A percentile compares a stretch with the other conserved stretches of the same genome.
These are phyloP conservation scores for Varanus salvator DNA, from an alignment of 2,113 vertebrate species.

Conservation along the genomic window DNA sequence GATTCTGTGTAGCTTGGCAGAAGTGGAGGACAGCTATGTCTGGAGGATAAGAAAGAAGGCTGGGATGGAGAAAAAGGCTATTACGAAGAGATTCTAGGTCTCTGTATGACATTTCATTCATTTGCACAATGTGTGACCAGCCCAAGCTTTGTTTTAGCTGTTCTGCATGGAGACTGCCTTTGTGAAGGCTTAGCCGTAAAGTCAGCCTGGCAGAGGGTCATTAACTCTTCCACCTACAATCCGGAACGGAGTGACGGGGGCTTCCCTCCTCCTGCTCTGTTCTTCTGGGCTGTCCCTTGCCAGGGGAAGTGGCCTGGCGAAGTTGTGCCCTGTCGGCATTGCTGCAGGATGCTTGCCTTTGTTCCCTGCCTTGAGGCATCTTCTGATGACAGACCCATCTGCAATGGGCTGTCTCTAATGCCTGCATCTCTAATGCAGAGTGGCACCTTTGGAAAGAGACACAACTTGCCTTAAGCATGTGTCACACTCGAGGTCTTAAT, in stretches of 20 bases:
- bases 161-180: constrained; percentile 19
- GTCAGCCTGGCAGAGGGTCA: constrained; percentile 29
- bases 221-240: neutral
- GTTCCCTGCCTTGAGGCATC: neutral
- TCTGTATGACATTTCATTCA: constrained; percentile 49
- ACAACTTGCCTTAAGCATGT: neutral
- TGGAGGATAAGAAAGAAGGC: constrained; percentile 38
- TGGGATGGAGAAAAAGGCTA: constrained; percentile 37
- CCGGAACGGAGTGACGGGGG: neutral
- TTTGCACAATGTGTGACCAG: constrained; percentile 54
- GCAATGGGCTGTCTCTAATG: neutral
- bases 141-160: constrained; percentile 36
- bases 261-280: neutral
- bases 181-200: neutral
- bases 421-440: neutral
- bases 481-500: neutral
- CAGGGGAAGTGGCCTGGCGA: neutral
- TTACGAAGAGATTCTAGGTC: constrained; percentile 14
- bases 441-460: neutral
- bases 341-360: neutral
- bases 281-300: neutral
- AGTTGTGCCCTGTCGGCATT: neutral
- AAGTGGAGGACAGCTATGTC: neutral
- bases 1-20: neutral
- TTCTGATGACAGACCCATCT: neutral